Evolutionary conservation across 2,113 vertebrate species (phyloP).

Genomic region (Tetrao urogallus): DNA sequence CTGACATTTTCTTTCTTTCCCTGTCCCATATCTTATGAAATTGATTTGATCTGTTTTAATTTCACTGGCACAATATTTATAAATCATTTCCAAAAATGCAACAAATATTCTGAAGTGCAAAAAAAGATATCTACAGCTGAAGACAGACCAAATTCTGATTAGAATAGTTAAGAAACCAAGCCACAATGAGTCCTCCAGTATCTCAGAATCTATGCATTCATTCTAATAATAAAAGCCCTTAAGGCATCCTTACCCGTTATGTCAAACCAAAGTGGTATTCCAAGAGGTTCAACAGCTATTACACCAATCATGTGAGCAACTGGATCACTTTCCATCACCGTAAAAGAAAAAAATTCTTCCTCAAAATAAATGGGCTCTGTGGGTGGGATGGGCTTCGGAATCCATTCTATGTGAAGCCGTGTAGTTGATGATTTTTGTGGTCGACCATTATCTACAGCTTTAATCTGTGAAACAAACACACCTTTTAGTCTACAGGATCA

Average conservation of each 20-base stretch:
- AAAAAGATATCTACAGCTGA: fast-evolving
- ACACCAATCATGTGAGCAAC: slow-evolving; percentile 98
- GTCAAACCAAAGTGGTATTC: slow-evolving; percentile 93
- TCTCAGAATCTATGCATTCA: not conserved
- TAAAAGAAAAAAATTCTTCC: slow-evolving; percentile 90
- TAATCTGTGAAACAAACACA: slow-evolving; percentile 85
- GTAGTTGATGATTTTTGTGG: slow-evolving; percentile 94
- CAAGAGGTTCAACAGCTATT: slow-evolving; percentile 87
- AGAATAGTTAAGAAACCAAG: not conserved
- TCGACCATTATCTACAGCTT: slow-evolving; percentile 96
- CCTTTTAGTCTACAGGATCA: slow-evolving; percentile 16
- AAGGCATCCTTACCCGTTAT: slow-evolving; percentile 86
- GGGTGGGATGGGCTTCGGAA: slow-evolving; percentile 85
- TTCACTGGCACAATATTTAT: not conserved
- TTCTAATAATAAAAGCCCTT: slow-evolving; percentile 29
- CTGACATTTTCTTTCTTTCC: not conserved
- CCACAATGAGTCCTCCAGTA: not conserved
- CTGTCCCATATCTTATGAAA: not conserved
- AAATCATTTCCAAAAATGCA: not conserved
- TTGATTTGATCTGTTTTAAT: not conserved
- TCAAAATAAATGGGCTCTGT: slow-evolving; percentile 86
- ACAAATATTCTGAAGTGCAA: not conserved
- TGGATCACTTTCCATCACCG: slow-evolving; percentile 97
- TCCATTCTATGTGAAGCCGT: slow-evolving; percentile 96
- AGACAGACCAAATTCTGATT: not conserved